phyloP scores from a whole-genome alignment of 2,113 vertebrate genomes.

The Sturnira hondurensis region DNA sequence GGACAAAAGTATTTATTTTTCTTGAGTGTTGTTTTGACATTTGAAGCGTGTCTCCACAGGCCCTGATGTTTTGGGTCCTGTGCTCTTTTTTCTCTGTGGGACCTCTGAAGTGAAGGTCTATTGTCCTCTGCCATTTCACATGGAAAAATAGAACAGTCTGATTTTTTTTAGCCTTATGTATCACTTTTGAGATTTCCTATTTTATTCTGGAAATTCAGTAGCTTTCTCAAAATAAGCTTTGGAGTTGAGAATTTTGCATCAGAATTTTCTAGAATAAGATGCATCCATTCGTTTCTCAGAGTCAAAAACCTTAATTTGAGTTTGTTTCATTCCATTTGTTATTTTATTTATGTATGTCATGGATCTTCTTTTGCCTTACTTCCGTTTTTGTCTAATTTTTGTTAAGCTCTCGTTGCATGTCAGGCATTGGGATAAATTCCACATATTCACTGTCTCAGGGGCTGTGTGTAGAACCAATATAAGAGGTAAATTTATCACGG shows the following conservation, averaged over 20 bases:
- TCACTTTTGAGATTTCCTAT: not conserved
- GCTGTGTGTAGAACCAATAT: too few species aligned
- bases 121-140: not conserved
- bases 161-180: not conserved
- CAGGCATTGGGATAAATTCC: not conserved
- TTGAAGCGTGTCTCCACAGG: not conserved
- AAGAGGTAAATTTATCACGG: not conserved
- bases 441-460: not conserved
- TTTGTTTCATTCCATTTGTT: not conserved
- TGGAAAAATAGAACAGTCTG: not conserved
- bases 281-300: not conserved
- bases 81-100: not conserved
- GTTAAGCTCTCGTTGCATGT: not conserved
- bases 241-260: not conserved
- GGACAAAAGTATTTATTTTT: not conserved
- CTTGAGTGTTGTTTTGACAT: not conserved
- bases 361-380: not conserved
- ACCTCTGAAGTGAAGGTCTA: not conserved
- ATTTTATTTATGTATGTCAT: not conserved
- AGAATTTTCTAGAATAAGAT: not conserved
- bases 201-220: not conserved
- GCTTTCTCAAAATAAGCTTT: not conserved
- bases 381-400: not conserved
- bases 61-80: not conserved
- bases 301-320: not conserved